phyloP scores from a whole-genome alignment of 37 sponge, comb jelly and placozoan genomes.

The Petrosia ficiformis region DNA sequence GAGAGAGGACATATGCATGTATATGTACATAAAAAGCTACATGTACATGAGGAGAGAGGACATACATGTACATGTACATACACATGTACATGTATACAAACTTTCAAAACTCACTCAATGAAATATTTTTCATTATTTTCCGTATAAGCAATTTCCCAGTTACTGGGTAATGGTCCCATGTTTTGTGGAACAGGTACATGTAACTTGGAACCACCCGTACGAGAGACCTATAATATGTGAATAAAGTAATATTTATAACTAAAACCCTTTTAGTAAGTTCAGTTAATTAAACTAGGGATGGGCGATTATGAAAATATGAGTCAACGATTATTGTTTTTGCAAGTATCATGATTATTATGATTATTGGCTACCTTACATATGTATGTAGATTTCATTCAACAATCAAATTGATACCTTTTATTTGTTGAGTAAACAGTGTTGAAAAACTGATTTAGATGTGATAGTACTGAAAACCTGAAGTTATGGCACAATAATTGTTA shows the following conservation, averaged over 20 bases:
- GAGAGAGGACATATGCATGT: not conserved
- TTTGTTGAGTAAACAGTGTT: too few species aligned
- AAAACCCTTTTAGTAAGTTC: not conserved
- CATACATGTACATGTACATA: conserved; percentile 1
- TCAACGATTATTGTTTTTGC: too few species aligned
- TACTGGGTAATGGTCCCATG: conserved; percentile 89
- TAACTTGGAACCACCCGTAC: not conserved
- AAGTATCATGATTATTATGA: too few species aligned
- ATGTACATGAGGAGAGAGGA: not conserved
- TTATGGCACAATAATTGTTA: too few species aligned
- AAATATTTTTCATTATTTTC: conserved; percentile 93
- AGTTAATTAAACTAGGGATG: too few species aligned
- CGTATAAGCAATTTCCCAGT: conserved; percentile 98
- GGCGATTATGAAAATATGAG: too few species aligned
- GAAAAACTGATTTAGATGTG: too few species aligned
- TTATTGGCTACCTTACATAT: too few species aligned
- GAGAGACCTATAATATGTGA: not conserved
- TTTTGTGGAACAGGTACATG: conserved; percentile 26
- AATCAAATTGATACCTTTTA: too few species aligned
- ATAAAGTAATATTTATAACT: not conserved
- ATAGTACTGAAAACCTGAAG: too few species aligned
- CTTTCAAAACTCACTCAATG: conserved; percentile 80
- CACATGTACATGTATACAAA: not conserved
- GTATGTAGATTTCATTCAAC: too few species aligned
- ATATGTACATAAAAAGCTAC: conserved; percentile 2